Evolutionary conservation across 2,888 invertebrate species (phyloP).

Genomic region (Sphinx pinastri): DNA sequence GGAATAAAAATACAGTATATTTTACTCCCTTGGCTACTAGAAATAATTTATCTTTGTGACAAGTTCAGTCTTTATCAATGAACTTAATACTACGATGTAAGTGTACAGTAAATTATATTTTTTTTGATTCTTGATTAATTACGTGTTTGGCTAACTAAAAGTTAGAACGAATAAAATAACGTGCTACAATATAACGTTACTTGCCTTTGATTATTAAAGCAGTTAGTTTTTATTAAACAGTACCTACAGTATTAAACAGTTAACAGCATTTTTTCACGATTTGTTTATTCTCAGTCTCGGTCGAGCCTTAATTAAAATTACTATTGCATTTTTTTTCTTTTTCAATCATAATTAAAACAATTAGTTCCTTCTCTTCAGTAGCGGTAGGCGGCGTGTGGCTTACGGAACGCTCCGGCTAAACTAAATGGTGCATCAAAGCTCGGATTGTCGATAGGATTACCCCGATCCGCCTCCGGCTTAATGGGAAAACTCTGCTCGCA

Average conservation of each 20-base stretch:
- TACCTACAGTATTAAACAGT: too few species aligned
- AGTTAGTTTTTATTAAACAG: too few species aligned
- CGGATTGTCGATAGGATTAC: constrained; percentile 47
- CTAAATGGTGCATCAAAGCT: constrained; percentile 43
- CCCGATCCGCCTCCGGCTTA: constrained; percentile 45
- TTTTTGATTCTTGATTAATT: too few species aligned
- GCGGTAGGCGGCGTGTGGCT: constrained; percentile 9
- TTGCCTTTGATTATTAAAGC: too few species aligned
- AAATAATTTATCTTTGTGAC: constrained; percentile 11
- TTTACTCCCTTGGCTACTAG: constrained; percentile 15
- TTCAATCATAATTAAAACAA: background rate
- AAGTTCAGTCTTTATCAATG: background rate
- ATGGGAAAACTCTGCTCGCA: constrained; percentile 44
- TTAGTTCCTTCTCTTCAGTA: background rate
- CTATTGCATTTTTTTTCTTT: too few species aligned
- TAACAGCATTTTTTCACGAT: too few species aligned
- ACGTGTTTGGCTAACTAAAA: too few species aligned
- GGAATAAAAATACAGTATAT: constrained; percentile 14
- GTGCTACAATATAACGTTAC: too few species aligned
- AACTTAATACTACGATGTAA: background rate
- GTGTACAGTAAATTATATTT: too few species aligned
- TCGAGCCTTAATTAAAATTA: too few species aligned
- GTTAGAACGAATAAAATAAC: too few species aligned
- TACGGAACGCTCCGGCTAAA: constrained; percentile 31
- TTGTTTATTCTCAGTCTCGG: too few species aligned